These are phyloP conservation scores for Bombus difficillimus DNA, from an alignment of 1,140 invertebrate genomes.

Conservation along the genomic window DNA sequence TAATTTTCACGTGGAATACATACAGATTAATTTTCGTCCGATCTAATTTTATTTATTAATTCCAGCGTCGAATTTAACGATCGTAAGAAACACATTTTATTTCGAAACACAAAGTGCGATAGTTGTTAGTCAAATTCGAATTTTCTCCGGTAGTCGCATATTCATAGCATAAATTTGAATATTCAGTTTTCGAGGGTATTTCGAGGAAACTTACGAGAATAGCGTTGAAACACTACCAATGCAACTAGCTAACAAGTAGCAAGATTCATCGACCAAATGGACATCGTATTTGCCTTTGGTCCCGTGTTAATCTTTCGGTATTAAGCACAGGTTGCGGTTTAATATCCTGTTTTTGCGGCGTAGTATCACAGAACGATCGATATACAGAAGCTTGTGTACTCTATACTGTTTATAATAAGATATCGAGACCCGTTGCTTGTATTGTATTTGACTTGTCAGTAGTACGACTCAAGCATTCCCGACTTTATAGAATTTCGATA, in stretches of 20 bases:
- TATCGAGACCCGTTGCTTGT: background rate
- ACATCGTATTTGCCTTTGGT: background rate
- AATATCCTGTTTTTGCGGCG: background rate
- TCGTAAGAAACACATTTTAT: no score
- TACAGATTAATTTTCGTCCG: no score
- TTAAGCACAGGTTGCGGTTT: slow-evolving; percentile 1
- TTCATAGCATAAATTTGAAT: background rate
- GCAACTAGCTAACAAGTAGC: background rate
- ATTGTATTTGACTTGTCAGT: background rate
- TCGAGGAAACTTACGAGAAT: no score
- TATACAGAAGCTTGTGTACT: background rate
- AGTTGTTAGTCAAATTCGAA: background rate
- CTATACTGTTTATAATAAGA: background rate
- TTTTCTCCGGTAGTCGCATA: background rate
- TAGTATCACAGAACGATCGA: background rate
- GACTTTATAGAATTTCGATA: background rate
- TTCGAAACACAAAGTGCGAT: no score
- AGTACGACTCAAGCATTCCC: background rate
- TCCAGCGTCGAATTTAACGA: no score
- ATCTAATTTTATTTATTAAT: no score
- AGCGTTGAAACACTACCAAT: background rate
- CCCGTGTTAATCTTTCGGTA: background rate
- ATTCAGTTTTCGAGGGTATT: background rate
- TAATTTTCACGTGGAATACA: no score
- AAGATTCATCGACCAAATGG: background rate